Percentiles rank a stretch among this genome's conserved stretches.
phyloP scores from a whole-genome alignment of 1,140 invertebrate genomes.

The Stegodyphus mimosarum region DNA sequence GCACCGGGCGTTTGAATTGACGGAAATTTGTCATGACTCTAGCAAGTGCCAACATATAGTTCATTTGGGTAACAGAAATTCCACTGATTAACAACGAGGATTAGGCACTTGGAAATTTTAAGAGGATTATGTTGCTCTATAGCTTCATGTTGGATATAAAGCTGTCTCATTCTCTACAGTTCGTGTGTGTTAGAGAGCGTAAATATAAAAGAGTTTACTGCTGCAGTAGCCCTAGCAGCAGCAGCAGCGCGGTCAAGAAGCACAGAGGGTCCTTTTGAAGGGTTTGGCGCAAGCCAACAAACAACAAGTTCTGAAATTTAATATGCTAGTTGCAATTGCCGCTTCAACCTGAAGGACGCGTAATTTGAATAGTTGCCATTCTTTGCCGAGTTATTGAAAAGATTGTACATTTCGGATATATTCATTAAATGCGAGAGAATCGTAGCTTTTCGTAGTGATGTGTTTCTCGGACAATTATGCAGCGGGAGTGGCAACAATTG shows the following conservation, averaged over 20 bases:
- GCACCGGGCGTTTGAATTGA: too few relatives aligned
- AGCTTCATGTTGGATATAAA: background rate
- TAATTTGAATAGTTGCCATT: slow-evolving; percentile 14
- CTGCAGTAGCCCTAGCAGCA: too few relatives aligned
- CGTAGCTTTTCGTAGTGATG: too few relatives aligned
- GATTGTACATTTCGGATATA: background rate
- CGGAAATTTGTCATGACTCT: too few relatives aligned
- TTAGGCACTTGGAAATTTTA: slow-evolving; percentile 12
- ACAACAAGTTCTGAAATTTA: background rate
- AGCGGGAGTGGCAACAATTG: too few relatives aligned
- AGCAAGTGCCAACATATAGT: background rate
- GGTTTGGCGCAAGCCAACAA: background rate
- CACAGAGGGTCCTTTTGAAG: background rate
- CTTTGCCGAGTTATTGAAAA: slow-evolving; percentile 7
- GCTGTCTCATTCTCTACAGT: background rate
- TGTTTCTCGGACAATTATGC: too few relatives aligned
- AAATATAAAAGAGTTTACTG: too few relatives aligned
- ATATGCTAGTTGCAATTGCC: background rate
- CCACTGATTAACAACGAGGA: slow-evolving; percentile 5
- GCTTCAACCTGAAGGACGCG: background rate
- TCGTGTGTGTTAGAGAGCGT: too few relatives aligned
- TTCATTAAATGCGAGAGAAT: too few relatives aligned
- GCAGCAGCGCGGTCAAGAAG: background rate
- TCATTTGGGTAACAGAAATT: slow-evolving; percentile 7
- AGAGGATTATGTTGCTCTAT: background rate